Conservation (phyloP, 1,140 invertebrate genomes). For the Paralvinella palmiformis region DNA sequence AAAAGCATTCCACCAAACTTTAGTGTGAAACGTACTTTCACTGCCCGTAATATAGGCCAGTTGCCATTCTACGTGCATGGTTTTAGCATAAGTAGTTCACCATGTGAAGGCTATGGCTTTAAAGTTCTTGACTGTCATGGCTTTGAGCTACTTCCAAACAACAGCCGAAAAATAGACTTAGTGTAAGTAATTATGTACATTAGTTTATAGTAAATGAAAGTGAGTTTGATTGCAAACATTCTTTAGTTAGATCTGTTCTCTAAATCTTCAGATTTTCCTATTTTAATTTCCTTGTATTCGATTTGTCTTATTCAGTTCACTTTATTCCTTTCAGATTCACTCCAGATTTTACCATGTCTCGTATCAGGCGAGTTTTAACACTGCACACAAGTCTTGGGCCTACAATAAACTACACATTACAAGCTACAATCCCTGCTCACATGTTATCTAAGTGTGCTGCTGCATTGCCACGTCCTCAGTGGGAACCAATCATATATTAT, state of each 20-base stretch:
- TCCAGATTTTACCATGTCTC: constrained; percentile 83
- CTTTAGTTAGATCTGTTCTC: background rate
- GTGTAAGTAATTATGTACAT: constrained; percentile 50
- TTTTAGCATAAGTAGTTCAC: constrained; percentile 68
- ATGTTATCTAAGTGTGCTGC: constrained; percentile 67
- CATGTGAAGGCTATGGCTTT: constrained; percentile 83
- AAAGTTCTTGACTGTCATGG: constrained; percentile 74
- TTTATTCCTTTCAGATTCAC: constrained; percentile 60
- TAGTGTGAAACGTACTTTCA: constrained; percentile 76
- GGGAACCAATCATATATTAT: constrained; percentile 73
- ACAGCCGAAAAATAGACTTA: constrained; percentile 78
- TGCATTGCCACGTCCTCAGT: constrained; percentile 68
- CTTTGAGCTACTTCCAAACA: constrained; percentile 75
- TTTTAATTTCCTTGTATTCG: background rate
- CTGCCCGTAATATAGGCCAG: constrained; percentile 81
- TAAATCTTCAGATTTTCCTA: background rate
- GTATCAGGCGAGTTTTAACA: constrained; percentile 61
- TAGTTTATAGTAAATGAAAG: background rate
- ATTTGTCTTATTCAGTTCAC: background rate
- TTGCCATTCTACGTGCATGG: constrained; percentile 64
- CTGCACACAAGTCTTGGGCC: constrained; percentile 54
- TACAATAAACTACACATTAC: constrained; percentile 66
- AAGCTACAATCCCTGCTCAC: constrained; percentile 72
- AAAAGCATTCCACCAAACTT: constrained; percentile 61
- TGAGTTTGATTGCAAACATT: background rate